Evolutionary conservation across 2,888 invertebrate genomes (phyloP).

Genomic region (Mythimna ferrago): DNA sequence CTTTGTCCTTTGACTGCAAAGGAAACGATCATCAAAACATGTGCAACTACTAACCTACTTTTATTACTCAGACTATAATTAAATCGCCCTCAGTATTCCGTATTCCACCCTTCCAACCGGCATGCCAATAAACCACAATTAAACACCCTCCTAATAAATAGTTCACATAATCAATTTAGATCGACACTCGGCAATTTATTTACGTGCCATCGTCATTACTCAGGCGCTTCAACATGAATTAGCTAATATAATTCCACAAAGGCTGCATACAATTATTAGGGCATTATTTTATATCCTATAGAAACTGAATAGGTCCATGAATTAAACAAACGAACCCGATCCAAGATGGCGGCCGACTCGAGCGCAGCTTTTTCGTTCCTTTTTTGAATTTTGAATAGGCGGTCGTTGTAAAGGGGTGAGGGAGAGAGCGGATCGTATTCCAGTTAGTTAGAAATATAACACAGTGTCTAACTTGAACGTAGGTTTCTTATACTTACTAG

Average conservation of each 20-base stretch:
- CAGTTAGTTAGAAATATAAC: constrained; percentile 59
- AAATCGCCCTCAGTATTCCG: constrained; percentile 26
- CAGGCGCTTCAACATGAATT: constrained; percentile 49
- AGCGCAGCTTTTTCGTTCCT: constrained; percentile 80
- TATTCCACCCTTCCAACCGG: constrained; percentile 40
- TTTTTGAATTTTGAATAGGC: constrained; percentile 84
- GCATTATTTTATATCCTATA: constrained; percentile 56
- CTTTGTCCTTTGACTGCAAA: constrained; percentile 28
- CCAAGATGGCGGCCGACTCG: constrained; percentile 80
- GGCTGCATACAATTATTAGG: constrained; percentile 53
- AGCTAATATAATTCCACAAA: constrained; percentile 58
- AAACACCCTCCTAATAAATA: constrained; percentile 52
- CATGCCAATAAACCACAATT: constrained; percentile 57
- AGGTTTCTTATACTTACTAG: constrained; percentile 31
- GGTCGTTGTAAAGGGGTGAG: constrained; percentile 64
- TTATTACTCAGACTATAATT: constrained; percentile 27
- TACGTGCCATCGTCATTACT: constrained; percentile 44
- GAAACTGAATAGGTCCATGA: constrained; percentile 57
- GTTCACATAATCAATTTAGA: constrained; percentile 53
- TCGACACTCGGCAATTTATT: constrained; percentile 54
- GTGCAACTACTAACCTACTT: constrained; percentile 40
- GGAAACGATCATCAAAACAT: constrained; percentile 13
- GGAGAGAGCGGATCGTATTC: constrained; percentile 62
- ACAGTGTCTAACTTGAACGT: constrained; percentile 57
- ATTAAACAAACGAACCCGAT: constrained; percentile 68